Evolutionary conservation across 2,888 invertebrate genomes (phyloP), one percentile per base, ranked within the genome.

Genomic region (Pterostichus niger): DNA sequence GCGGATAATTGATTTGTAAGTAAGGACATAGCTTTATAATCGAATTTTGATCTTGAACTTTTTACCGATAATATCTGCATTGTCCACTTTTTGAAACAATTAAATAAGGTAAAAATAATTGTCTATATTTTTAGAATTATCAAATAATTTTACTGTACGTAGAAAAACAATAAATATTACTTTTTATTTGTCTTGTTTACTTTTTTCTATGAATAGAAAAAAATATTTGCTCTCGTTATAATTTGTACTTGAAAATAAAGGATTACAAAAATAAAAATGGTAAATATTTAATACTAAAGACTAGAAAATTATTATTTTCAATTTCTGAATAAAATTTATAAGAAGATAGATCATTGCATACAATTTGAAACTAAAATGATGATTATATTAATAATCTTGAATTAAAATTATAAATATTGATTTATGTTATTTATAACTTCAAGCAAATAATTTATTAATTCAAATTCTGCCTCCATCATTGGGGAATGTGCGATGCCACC

Each of bases 401-500:
- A 24, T 64, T 64, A 17, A 13, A 10, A 71, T 77, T 77, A 5
- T 40, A n/a, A 52, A 35, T 79, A 79, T 79, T 49, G 79, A 79
- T 79, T 79, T 49, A 24, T 33, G 79, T 31, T 54, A 64, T 79
- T 79, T 64, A 64, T 64, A 79, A 79, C 64, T 56, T 31, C 15
- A 15, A 10, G 6, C 13, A n/a, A 52, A 79, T 79, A 79, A 79
- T 79, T 79, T 79, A 64, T 79, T 79, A 79, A 79, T 79, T 79
- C 52, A 49, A 79, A 79, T 52, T 79, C 24, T 79, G 24, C 79
- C 49, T 49, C 68, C 68, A 46, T 79, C 44, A 68, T 13, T 68
- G 68, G 79, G 61, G 59, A 75, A 59, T 61, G 44, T 44, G 10
- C 64, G 4, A 11, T 79, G 78, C 61, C 35, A 54, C 3, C 61